Evolutionary conservation across 2,113 vertebrate genomes (phyloP), one percentile per base, ranked within the genome.

Genomic region (Chaetorhynchus papuensis): DNA sequence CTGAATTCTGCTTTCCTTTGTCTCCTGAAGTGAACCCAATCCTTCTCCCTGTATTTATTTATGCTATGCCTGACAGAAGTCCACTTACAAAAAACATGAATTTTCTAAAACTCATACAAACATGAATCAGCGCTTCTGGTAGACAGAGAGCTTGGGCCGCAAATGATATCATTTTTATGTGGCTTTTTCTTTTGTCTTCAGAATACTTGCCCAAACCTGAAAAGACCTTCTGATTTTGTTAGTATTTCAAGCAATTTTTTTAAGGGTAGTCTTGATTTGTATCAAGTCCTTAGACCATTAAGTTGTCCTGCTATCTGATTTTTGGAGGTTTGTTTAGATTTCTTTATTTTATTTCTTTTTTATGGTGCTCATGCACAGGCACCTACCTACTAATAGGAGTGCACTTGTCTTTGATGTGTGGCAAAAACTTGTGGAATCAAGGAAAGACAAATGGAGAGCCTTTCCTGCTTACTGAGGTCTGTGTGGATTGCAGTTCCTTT

Each of bases 81-180:
- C 13, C 13, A 13, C 42, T 59, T 87, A n/a, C 10, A 45, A 50
- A 90, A 65, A n/a, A 1, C 6, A 44, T 11, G 0, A 6, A 18
- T 95, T 87, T 78, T 78, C 41, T 71, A 54, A 70, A 63, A 86
- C 15, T 44, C 35, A 27, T 35, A 13, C 8, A 82, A 87, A 50
- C 22, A 15, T 57, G 16, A 79, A 39, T 74, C 13, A 15, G 7
- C 1, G 0, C 21, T 60, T 86, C 27, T 57, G 27, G 45, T 79
- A 83, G 17, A 79, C 42, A 68, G 20, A 84, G 72, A 50, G 20
- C 12, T 87, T 60, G 27, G 11, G 1, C 15, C 12, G 3, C 9
- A 7, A 33, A 1, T 7, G 1, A 24, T 37, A 22, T 0, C 4
- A 2, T 19, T 65, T 91, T 72, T 75, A 33, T n/a, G 31, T 78